These are phyloP conservation scores for Drosophila lacteicornis DNA, from an alignment of 1,140 invertebrate genomes.

Conservation along the genomic window DNA sequence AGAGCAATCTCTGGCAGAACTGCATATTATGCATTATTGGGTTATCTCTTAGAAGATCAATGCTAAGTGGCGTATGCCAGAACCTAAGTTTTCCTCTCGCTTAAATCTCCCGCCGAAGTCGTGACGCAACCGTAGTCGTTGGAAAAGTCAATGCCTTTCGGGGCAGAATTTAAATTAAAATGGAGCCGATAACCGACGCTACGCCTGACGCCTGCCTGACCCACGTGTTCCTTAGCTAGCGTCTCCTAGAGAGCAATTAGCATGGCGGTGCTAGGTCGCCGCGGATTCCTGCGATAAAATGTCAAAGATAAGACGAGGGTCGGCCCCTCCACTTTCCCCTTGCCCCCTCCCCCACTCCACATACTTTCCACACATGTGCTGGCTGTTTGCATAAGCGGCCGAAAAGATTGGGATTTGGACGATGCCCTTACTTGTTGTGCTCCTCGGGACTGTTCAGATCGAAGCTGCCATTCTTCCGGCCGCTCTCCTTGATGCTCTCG, in stretches of 20 bases:
- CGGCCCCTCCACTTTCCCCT: conserved; percentile 4
- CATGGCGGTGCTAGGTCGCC: conserved; percentile 61
- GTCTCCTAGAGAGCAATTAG: conserved; percentile 59
- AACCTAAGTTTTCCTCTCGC: conserved; percentile 19
- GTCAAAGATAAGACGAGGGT: conserved; percentile 61
- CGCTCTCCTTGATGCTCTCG: conserved; percentile 80
- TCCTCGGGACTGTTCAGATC: conserved; percentile 82
- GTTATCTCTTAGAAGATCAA: no score
- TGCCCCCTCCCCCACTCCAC: conserved; percentile 21
- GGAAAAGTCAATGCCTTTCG: conserved; percentile 42
- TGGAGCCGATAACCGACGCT: conserved; percentile 63
- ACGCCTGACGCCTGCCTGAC: conserved; percentile 29
- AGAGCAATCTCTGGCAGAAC: not conserved
- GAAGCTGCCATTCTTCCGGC: conserved; percentile 65
- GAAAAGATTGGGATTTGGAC: conserved; percentile 21
- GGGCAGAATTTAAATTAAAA: conserved; percentile 48
- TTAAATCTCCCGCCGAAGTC: conserved; percentile 7
- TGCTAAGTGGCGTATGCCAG: conserved; percentile 7
- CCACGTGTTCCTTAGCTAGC: conserved; percentile 57
- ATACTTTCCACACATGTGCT: conserved; percentile 27
- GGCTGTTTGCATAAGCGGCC: conserved; percentile 45
- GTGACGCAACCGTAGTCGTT: conserved; percentile 50
- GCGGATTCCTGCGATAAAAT: conserved; percentile 45
- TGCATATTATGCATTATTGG: not conserved
- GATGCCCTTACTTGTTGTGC: conserved; percentile 71